Base-by-base conservation (phyloP, 2,888 invertebrate species). In the Epinotia brunnichana region DNA sequence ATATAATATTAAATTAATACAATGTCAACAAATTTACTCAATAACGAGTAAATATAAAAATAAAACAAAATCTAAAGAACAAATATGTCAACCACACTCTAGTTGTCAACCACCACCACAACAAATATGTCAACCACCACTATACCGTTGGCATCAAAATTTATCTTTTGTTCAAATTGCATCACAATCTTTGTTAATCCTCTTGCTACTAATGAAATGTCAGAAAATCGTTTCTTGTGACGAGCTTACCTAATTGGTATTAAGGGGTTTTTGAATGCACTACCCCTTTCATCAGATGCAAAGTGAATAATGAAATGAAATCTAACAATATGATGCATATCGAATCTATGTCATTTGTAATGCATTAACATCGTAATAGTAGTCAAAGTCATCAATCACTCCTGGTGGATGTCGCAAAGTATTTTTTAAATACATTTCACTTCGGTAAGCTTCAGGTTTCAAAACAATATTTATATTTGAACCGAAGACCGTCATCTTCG, bases 341-440 rank as follows among this genome's bases (percentile, higher is more conserved):
- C 73, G 57, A 73, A 73, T 73, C 53, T 7, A 53, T 57, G 57
- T 69, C 68, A 63, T 73, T 73, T 59, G 62, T 63, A 57, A 57
- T 29, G 24, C 39, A 63, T 73, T 72, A 44, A 24, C 21, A 51
- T 56, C 17, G 7, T 62, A 51, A 51, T 54, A 48, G 44, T 61
- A 41, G 48, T 4, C 17, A 51, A 61, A 41, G 67, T 67, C 54
- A 67, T 72, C 35, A 29, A 67, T 72, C 71, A 72, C 67, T 48
- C 35, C 21, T 24, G 21, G 61, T 67, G 21, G 63, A 51, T 39
- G 41, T 66, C 19, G 9, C 24, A n/a, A 17, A 66, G 13, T 24
- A 60, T 41, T 64, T 72, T 72, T 61, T 61, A 59, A 61, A 61
- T 67, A 3, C 56, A 2, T 17, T 17, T 17, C 21, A 24, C 56